phyloP scores from a whole-genome alignment of 2,113 vertebrate genomes.

The Formicarius rufipectus region DNA sequence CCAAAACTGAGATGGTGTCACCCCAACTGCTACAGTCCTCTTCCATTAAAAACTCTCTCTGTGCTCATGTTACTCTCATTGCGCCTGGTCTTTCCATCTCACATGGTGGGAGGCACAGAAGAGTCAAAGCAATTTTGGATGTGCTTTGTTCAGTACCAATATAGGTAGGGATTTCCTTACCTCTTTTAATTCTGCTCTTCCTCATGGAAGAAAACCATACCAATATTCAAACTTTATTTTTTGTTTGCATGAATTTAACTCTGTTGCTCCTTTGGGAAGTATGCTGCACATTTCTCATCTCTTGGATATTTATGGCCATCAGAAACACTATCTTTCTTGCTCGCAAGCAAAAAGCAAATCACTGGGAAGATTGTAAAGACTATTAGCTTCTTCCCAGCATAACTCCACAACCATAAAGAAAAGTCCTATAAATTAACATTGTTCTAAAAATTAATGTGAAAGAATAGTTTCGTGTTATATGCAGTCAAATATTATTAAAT shows the following conservation, averaged over 20 bases:
- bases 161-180: neutral
- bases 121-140: neutral
- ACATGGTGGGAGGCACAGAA: neutral
- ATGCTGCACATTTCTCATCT: neutral
- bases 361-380: neutral
- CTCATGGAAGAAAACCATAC: neutral
- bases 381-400: neutral
- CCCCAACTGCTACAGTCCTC: too few relatives aligned
- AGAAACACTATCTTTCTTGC: neutral
- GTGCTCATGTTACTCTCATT: neutral
- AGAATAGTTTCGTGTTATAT: neutral
- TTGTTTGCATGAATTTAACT: neutral
- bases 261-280: neutral
- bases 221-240: neutral
- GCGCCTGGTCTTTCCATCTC: neutral
- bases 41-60: neutral
- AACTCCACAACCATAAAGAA: neutral
- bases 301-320: neutral
- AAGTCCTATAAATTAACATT: neutral
- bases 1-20: too few relatives aligned
- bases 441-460: neutral
- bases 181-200: neutral
- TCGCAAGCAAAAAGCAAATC: neutral
- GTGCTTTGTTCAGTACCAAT: accelerated
- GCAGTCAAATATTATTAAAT: neutral